Evolutionary conservation across 2,888 invertebrate genomes (phyloP).

Genomic region (Eurytoma adleriae): DNA sequence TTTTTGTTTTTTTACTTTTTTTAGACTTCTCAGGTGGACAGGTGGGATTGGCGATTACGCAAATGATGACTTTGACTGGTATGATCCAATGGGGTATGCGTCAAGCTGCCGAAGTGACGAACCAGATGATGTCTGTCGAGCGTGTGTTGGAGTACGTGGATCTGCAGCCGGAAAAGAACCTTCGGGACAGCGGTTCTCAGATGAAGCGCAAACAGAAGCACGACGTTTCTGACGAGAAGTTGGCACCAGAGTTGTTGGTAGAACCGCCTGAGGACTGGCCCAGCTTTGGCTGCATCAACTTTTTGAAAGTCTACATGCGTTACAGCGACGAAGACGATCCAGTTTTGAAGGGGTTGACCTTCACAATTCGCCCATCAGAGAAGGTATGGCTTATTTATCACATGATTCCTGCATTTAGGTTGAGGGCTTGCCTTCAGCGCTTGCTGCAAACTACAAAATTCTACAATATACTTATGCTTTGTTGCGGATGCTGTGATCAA

Average conservation of each 20-base stretch:
- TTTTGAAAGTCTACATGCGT: constrained; percentile 72
- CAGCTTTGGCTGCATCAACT: constrained; percentile 67
- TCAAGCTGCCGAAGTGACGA: constrained; percentile 88
- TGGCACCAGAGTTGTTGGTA: constrained; percentile 32
- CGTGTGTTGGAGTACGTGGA: constrained; percentile 88
- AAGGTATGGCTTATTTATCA: constrained; percentile 68
- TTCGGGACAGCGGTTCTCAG: constrained; percentile 61
- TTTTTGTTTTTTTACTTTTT: neutral
- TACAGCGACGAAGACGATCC: constrained; percentile 76
- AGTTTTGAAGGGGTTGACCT: constrained; percentile 76
- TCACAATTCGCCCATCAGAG: constrained; percentile 70
- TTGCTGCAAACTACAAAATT: too few relatives aligned
- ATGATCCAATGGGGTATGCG: constrained; percentile 88
- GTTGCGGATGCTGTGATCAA: too few relatives aligned
- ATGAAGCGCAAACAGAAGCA: constrained; percentile 53
- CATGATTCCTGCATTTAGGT: too few relatives aligned
- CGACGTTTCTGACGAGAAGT: neutral
- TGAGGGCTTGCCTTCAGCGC: too few relatives aligned
- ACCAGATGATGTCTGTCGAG: constrained; percentile 89
- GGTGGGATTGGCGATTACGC: constrained; percentile 77
- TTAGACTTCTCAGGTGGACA: constrained; percentile 64
- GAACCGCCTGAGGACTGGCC: constrained; percentile 68
- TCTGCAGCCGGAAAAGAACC: constrained; percentile 78
- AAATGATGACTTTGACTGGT: constrained; percentile 75
- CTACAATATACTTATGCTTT: too few relatives aligned